Evolutionary conservation across 2,888 invertebrate genomes (phyloP), one percentile per base, ranked within the genome.

Genomic region (Drosophila prolongata): DNA sequence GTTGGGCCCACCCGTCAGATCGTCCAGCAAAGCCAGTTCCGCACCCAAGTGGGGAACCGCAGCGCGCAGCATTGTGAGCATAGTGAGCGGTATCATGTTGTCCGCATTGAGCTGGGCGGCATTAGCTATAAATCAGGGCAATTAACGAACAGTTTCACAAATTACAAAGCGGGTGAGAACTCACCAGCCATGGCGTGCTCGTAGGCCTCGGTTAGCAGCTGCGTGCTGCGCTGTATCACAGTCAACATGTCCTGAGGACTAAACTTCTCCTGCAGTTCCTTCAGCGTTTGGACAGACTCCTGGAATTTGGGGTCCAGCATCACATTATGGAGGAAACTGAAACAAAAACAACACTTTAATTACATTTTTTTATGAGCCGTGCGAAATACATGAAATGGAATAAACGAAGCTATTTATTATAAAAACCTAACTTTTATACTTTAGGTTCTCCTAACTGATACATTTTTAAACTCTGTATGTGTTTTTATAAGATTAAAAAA

Each of bases 31-130:
- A n/a, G 92, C 91, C 64, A 92, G 66, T 74, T 92, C 92, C 4
- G 92, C 92, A 6, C 92, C 92, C 50, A 92, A 84, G 77, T 92
- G 92, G 37, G 92, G 92, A 44, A 92, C 91, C 46, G 87, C 90
- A 1, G 92, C 91, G 50, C 92, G 91, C 57, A 92, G 72, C 75
- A 92, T 89, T 56, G 91, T 69, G 71, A 91, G 90, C 70, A 92
- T 87, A 1, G 91, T 90, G 8, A 92, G 80, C n/a, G 92, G 92
- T 79, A 92, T 91, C 79, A 92, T 91, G 56, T 89, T 89, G 54
- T 92, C 92, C 19, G 92, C 92, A 60, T 87, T 90, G 30, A 92
- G 78, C 77, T 89, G 89, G 55, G 86, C 81, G 61, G 90, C 64
- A 55, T 82, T 89, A 52, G 85, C 92, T 91, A 59, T 4, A 37